Base-by-base conservation (phyloP, 2,888 invertebrate species). In the Drosophila percnosoma region DNA sequence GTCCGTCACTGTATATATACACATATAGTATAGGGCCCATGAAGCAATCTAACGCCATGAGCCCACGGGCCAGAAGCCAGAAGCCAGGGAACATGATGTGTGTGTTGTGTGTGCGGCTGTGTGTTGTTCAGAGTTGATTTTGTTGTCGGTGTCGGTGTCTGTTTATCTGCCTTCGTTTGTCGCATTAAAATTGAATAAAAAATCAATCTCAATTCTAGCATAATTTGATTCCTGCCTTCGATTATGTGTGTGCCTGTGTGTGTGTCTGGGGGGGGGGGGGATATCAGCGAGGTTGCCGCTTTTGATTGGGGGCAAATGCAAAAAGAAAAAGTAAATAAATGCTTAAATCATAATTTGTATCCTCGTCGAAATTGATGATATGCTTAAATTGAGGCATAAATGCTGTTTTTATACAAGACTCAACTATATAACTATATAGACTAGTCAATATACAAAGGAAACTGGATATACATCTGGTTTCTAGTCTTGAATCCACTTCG, bases 171-270 rank as follows among this genome's bases (percentile, higher is more conserved):
- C 86, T 90, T 80, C 90, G 87, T 90, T 90, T 90, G 89, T 90
- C 87, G 90, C 87, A 92, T 92, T 91, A 91, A 91, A 91, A 91
- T 91, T 91, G 92, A 91, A 91, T 92, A 91, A 92, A 91, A 91
- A 91, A 91, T 92, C 91, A 91, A 91, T 91, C 92, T 91, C 91
- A 91, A 91, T 91, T 91, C 90, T 90, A 90, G 83, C 88, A 92
- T 91, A 91, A 91, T 91, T 92, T 83, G 91, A 91, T 91, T 91
- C 81, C 76, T 87, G 89, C 78, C 86, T 76, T 83, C 89, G 90
- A 90, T 90, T 87, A 87, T 86, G 63, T 68, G 21, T 58, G 31
- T 59, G 42, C 0, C 0, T 52, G 40, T 76, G 60, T 51, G 48
- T 51, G 61, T 40, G 36, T 29, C 0, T 27, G 27, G 36, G 57